phyloP scores from a whole-genome alignment of 2,113 vertebrate species.

The Pheucticus melanocephalus region DNA sequence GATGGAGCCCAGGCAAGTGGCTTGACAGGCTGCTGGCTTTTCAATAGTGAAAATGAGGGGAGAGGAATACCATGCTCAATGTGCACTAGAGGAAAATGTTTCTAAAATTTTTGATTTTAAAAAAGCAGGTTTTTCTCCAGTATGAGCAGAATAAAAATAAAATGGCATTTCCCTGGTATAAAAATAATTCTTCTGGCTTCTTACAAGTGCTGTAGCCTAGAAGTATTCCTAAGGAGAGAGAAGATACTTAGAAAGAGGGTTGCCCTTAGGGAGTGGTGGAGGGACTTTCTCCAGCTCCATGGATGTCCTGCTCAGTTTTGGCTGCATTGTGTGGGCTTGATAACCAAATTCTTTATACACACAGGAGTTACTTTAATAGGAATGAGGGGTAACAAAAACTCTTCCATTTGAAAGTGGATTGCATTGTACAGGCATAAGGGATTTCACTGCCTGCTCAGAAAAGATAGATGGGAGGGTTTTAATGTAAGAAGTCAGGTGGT shows the following conservation, averaged over 20 bases:
- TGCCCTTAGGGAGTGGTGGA: background rate
- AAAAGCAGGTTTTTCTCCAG: background rate
- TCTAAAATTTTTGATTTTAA: background rate
- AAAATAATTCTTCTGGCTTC: slow-evolving; percentile 12
- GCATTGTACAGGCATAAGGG: background rate
- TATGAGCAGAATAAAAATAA: background rate
- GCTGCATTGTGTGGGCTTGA: background rate
- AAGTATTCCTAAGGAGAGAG: background rate
- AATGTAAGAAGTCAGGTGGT: background rate
- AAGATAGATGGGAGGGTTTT: background rate
- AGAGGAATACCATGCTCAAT: background rate
- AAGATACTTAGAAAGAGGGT: background rate
- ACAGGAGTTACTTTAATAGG: background rate
- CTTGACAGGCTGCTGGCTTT: background rate
- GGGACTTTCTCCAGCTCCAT: background rate
- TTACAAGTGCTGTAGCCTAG: background rate
- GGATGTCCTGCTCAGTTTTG: background rate
- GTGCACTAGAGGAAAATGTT: background rate
- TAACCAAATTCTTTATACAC: background rate
- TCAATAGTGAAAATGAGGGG: background rate
- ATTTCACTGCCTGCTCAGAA: background rate
- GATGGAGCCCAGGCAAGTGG: background rate
- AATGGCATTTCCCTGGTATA: background rate
- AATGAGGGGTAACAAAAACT: background rate
- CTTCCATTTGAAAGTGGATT: background rate